Percentiles rank a stretch among this genome's conserved stretches.
Conservation (phyloP, 2,113 vertebrate species). For the Cygnus buccinator region DNA sequence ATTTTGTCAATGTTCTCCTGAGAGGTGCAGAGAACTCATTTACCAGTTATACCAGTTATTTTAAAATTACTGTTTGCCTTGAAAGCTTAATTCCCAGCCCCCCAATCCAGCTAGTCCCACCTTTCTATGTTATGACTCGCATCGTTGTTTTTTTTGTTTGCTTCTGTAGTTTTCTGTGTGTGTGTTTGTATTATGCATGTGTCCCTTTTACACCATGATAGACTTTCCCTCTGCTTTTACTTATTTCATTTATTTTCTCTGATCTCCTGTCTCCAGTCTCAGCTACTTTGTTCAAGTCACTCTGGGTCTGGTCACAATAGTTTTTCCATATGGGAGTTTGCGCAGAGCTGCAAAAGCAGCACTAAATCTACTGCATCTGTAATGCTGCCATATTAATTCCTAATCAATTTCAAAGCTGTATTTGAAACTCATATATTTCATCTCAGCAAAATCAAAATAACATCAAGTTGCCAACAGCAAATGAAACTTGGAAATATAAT, state of each 20-base stretch:
- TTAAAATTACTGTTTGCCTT: background rate
- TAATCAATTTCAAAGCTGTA: conserved; percentile 53
- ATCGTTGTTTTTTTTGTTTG: background rate
- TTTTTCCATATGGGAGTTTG: background rate
- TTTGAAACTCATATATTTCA: conserved; percentile 59
- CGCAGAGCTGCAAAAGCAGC: conserved; percentile 1
- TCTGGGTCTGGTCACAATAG: background rate
- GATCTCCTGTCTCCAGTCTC: background rate
- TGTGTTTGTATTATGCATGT: no score
- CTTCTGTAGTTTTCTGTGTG: no score
- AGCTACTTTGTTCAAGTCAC: background rate
- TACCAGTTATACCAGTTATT: background rate
- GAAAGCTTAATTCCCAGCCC: background rate
- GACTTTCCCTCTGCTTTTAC: background rate
- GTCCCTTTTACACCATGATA: background rate
- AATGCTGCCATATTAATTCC: conserved; percentile 60
- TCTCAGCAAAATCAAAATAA: conserved; percentile 54
- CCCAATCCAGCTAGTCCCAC: background rate
- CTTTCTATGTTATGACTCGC: background rate
- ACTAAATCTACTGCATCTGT: conserved; percentile 30
- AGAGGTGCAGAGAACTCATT: background rate
- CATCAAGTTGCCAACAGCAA: conserved; percentile 51
- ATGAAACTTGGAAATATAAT: conserved; percentile 60
- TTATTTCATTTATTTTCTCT: background rate
- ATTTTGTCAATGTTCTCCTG: background rate